Percentiles rank a stretch among this genome's conserved stretches.
phyloP scores from a whole-genome alignment of 2,113 vertebrate genomes.

The Oryzias woworae region DNA sequence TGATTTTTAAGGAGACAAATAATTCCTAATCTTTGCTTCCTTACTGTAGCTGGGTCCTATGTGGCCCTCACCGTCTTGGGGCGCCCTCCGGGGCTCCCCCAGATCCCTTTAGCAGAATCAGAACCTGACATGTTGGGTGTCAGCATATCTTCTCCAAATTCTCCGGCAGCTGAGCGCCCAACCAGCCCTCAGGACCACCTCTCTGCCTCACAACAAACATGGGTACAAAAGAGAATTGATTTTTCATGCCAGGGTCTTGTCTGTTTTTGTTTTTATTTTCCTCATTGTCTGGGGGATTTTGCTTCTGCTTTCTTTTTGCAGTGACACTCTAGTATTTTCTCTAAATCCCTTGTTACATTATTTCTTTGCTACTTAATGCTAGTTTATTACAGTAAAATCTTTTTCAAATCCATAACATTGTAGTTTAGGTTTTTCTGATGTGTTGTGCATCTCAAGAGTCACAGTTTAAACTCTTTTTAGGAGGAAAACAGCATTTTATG shows the following conservation, averaged over 20 bases:
- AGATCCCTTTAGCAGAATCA: constrained; percentile 89
- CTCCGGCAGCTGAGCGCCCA: constrained; percentile 82
- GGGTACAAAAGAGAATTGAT: constrained; percentile 74
- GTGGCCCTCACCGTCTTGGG: constrained; percentile 98
- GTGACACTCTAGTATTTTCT: no score
- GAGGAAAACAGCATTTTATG: constrained; percentile 87
- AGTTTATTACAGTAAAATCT: no score
- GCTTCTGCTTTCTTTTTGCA: no score
- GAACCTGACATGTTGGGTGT: constrained; percentile 81
- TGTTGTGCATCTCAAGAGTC: no score
- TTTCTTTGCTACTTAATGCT: no score
- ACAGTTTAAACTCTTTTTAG: constrained; percentile 48
- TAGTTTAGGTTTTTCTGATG: no score
- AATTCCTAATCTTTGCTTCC: not conserved
- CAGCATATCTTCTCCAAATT: constrained; percentile 83
- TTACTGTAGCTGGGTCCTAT: constrained; percentile 91
- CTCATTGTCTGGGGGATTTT: not conserved
- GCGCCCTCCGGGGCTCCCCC: constrained; percentile 92
- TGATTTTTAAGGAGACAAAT: not conserved
- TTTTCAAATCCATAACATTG: no score
- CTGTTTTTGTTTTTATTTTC: not conserved
- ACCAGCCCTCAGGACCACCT: constrained; percentile 78
- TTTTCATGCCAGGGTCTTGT: not conserved
- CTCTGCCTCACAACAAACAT: constrained; percentile 81
- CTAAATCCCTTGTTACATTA: not conserved